Evolutionary conservation across 2,797 vertebrate genomes (phyloP), one percentile per base, ranked within the genome.

Genomic region (Leuciscus waleckii): DNA sequence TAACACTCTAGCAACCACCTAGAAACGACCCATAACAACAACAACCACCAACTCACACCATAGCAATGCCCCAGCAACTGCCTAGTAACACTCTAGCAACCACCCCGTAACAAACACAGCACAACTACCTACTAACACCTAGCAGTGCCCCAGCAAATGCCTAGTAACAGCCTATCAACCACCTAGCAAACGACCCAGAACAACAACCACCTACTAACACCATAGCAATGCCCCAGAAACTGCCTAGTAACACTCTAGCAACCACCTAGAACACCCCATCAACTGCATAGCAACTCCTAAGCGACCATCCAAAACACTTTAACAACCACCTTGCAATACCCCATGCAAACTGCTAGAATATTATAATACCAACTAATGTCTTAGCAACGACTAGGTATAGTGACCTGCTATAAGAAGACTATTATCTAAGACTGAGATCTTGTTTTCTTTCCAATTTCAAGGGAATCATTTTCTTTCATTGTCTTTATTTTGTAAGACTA

Each of bases 401-500:
- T 2, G 65, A 80, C 4, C 21, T 70, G 43, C 46, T 56, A n/a
- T 37, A 75, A 4, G 49, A 51, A 76, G 23, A n/a, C 1, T 56
- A 75, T 16, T 63, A 21, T 37, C 41, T 68, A 23, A 56, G 29
- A 75, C 73, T 77, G 23, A 14, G 23, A 70, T 82, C 26, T 14
- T 29, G 14, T 56, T 83, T 82, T 65, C 16, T 67, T 58, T 67
- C 14, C 39, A 79, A 58, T 80, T 85, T 70, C n/a, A 51, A 39
- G 56, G 43, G 35, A 70, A 80, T 46, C 3, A 35, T 65, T 76
- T 76, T 71, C 16, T 43, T 37, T 37, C 19, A 54, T 54, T 79
- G 4, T 39, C 23, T 54, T 84, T 77, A 17, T 81, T 79, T 93
- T 92, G 88, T 90, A 61, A 61, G 70, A 35, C 37, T 67, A 70